Evolutionary conservation across 2,113 vertebrate species (phyloP).

Genomic region (Neoarius graeffei): DNA sequence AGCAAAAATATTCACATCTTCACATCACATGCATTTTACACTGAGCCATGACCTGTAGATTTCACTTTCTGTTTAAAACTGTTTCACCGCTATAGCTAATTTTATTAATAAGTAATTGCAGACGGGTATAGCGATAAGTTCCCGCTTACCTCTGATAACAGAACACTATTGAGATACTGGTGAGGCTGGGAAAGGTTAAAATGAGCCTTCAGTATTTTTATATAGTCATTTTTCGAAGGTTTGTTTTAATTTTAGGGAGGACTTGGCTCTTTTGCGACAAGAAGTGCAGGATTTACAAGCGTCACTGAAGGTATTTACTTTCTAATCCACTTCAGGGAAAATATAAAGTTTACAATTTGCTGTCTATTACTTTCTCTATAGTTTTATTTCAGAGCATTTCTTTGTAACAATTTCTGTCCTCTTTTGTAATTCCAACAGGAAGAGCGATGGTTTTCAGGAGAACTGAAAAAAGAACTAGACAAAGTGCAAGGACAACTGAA

Average conservation of each 20-base stretch:
- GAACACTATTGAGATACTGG: not conserved
- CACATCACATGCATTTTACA: not conserved
- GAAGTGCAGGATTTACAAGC: constrained; percentile 93
- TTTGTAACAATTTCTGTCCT: not conserved
- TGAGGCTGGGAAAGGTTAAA: not conserved
- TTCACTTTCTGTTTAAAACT: not conserved
- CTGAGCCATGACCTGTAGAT: not conserved
- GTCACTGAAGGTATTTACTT: constrained; percentile 85
- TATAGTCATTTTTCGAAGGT: not conserved
- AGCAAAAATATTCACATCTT: not conserved
- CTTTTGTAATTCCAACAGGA: constrained; percentile 73
- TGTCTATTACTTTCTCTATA: not conserved
- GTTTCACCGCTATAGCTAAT: not conserved
- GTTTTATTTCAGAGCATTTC: not conserved
- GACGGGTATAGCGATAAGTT: not conserved
- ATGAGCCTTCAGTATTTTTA: not conserved
- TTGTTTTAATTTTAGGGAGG: constrained; percentile 76
- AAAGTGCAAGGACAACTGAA: constrained; percentile 95
- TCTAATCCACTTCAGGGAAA: not conserved
- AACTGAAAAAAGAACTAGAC: constrained; percentile 97
- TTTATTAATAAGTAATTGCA: not conserved
- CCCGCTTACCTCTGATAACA: too few species aligned
- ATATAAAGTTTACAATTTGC: not conserved
- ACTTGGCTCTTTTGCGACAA: constrained; percentile 86
- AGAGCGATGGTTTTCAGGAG: constrained; percentile 96